Conservation (phyloP, 2,113 vertebrate species). For the Cardinalis cardinalis region DNA sequence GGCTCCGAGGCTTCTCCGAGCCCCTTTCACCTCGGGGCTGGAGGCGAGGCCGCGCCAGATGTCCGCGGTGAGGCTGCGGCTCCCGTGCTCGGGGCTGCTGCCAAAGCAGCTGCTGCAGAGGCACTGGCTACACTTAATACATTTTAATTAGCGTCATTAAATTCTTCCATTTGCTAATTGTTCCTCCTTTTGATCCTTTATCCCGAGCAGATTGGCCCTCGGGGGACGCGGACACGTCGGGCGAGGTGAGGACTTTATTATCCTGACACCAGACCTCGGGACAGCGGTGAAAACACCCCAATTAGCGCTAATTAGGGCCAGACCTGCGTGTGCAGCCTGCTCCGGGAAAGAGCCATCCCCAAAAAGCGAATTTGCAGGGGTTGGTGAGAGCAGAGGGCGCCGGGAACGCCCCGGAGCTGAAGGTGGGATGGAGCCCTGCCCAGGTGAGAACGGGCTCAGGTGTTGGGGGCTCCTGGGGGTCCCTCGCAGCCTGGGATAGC, state of each 20-base stretch:
- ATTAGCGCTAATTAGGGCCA: neutral
- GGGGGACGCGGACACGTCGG: neutral
- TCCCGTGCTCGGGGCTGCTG: neutral
- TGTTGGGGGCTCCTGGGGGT: neutral
- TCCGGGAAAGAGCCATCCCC: neutral
- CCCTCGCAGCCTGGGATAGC: neutral
- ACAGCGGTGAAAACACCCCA: fast-evolving
- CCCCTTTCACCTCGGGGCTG: neutral
- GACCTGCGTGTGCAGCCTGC: neutral
- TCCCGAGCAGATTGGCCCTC: conserved; percentile 27
- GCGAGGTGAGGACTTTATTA: conserved; percentile 24
- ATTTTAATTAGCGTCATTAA: conserved; percentile 68
- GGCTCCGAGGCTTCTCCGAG: neutral
- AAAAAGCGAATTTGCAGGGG: fast-evolving
- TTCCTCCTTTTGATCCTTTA: conserved; percentile 52
- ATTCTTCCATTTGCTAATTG: conserved; percentile 54
- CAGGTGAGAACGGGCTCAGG: fast-evolving
- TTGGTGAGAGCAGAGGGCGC: neutral
- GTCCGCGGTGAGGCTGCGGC: neutral
- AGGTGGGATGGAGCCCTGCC: fast-evolving
- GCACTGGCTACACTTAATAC: conserved; percentile 51
- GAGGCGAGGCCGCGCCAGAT: conserved; percentile 12
- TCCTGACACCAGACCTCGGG: neutral
- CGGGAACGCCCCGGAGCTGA: neutral
- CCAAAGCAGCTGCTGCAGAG: conserved; percentile 54